phyloP scores from a whole-genome alignment of 2,113 vertebrate species.

The Hippocampus zosterae region DNA sequence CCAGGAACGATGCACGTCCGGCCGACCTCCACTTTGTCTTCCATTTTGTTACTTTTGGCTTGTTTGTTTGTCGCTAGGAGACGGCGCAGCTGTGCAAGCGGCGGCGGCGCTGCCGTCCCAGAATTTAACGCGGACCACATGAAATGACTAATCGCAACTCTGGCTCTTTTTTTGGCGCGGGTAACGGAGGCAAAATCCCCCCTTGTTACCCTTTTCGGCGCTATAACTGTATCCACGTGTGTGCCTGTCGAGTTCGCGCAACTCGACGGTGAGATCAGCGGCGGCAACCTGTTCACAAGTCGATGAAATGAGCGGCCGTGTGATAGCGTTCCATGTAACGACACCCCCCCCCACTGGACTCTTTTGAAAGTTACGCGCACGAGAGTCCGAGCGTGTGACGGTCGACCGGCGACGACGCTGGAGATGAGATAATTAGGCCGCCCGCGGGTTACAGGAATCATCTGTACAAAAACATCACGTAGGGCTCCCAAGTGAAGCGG shows the following conservation, averaged over 20 bases:
- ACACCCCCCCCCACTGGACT: slow-evolving; percentile 38
- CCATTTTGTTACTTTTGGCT: slow-evolving; percentile 35
- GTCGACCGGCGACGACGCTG: slow-evolving; percentile 51
- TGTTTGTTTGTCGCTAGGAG: slow-evolving; percentile 68
- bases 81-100: slow-evolving; percentile 46
- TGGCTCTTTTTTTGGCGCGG: slow-evolving; percentile 34
- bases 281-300: not conserved
- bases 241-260: not conserved
- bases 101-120: slow-evolving; percentile 18
- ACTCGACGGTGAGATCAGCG: not conserved
- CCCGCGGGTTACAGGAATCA: slow-evolving; percentile 62
- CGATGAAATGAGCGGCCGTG: slow-evolving; percentile 32
- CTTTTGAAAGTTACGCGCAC: slow-evolving; percentile 27
- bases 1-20: not conserved
- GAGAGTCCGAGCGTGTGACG: slow-evolving; percentile 39
- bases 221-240: not conserved
- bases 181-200: slow-evolving; percentile 1
- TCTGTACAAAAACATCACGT: slow-evolving; percentile 72
- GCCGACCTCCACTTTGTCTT: slow-evolving; percentile 36
- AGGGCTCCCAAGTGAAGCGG: slow-evolving; percentile 63
- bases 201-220: not conserved
- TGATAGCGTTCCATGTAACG: slow-evolving; percentile 59
- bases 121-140: slow-evolving; percentile 62
- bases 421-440: slow-evolving; percentile 65
- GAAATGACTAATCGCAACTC: slow-evolving; percentile 37